A percentile compares a stretch with the other conserved stretches of the same genome.
Conservation (phyloP, 2,888 invertebrate species). For the Fragum whitleyi region DNA sequence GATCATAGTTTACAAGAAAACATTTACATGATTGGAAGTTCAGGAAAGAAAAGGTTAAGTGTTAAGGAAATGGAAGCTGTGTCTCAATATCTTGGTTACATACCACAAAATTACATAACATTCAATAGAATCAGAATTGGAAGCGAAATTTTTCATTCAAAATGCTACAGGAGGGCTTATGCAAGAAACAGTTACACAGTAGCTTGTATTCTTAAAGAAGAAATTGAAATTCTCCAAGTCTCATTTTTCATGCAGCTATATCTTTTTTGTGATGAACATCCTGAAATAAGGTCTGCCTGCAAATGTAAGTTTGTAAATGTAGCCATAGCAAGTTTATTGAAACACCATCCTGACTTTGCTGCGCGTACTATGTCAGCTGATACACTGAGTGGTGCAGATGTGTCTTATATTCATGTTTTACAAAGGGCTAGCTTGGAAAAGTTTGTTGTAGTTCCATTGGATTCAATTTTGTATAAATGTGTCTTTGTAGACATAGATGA, state of each 20-base stretch:
- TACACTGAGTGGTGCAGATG: not conserved
- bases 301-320: conserved; percentile 7
- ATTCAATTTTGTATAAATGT: not conserved
- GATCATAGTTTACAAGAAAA: not conserved
- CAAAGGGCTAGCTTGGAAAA: not conserved
- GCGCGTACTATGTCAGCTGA: not conserved
- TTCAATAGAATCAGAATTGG: conserved; percentile 30
- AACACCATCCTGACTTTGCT: not conserved
- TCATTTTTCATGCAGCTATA: not conserved
- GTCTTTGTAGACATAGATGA: conserved; percentile 5
- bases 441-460: too few species aligned
- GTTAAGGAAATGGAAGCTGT: conserved; percentile 4
- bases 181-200: conserved; percentile 28
- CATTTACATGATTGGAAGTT: conserved; percentile 3
- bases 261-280: not conserved
- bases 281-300: not conserved
- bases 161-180: conserved; percentile 2
- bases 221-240: not conserved
- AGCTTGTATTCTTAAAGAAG: not conserved
- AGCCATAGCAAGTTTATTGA: too few species aligned
- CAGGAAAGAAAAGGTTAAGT: conserved; percentile 2
- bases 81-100: conserved; percentile 17
- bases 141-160: conserved; percentile 24
- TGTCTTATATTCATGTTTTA: too few species aligned
- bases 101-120: conserved; percentile 1